These are phyloP conservation scores for Gibbula magus DNA, from an alignment of 2,888 invertebrate species.

Conservation along the genomic window DNA sequence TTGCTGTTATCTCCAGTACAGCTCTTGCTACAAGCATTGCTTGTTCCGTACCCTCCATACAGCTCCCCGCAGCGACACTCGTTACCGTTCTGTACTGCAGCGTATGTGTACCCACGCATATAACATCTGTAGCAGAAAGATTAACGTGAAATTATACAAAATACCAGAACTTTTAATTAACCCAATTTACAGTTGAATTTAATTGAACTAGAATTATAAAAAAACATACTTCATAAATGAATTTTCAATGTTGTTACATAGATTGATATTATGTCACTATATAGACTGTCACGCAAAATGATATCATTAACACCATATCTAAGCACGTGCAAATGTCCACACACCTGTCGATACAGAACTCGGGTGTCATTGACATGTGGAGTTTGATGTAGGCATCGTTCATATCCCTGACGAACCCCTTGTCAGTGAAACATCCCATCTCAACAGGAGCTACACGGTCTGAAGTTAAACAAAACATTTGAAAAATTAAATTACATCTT, in stretches of 20 bases:
- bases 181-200: too few species aligned
- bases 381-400: background rate
- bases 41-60: conserved; percentile 48
- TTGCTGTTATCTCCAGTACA: conserved; percentile 13
- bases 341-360: background rate
- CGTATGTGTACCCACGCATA: conserved; percentile 86
- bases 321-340: background rate
- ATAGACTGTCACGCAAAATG: too few species aligned
- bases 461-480: background rate
- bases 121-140: background rate
- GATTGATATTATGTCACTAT: too few species aligned
- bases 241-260: too few species aligned
- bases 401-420: background rate
- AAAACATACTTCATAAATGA: too few species aligned
- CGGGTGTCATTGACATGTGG: background rate
- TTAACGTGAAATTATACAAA: too few species aligned
- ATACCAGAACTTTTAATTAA: too few species aligned
- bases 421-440: background rate
- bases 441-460: background rate
- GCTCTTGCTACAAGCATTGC: background rate
- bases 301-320: too few species aligned
- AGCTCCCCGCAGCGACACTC: conserved; percentile 95
- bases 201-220: too few species aligned
- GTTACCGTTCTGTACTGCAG: conserved; percentile 80
- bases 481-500: background rate